These are phyloP conservation scores for Lasiurus cinereus DNA, from an alignment of 2,113 vertebrate species.

Conservation along the genomic window DNA sequence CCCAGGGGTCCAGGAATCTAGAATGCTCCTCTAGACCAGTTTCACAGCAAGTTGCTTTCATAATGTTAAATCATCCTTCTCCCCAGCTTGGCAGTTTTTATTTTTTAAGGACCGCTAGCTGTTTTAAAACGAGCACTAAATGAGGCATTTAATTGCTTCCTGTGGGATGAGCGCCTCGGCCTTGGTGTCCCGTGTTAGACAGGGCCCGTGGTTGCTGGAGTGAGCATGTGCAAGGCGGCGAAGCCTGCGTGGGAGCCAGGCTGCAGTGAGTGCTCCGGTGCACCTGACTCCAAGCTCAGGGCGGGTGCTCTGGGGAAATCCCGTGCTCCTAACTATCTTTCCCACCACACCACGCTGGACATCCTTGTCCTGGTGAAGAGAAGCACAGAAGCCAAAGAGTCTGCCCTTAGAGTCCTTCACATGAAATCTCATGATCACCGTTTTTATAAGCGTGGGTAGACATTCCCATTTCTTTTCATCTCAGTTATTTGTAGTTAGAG, in stretches of 20 bases:
- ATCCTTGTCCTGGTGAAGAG: not conserved
- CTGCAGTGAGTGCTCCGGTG: fast-evolving
- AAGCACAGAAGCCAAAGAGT: not conserved
- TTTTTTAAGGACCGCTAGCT: not conserved
- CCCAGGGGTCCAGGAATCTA: not conserved
- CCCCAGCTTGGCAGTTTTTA: not conserved
- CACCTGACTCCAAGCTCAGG: fast-evolving
- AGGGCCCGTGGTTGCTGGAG: fast-evolving
- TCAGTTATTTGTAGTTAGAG: slow-evolving; percentile 15
- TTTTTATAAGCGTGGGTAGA: not conserved
- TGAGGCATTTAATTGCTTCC: not conserved
- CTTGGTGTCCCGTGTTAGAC: fast-evolving
- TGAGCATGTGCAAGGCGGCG: not conserved
- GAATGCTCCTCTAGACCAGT: not conserved
- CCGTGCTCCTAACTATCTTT: not conserved
- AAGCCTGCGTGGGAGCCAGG: not conserved
- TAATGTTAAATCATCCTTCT: not conserved
- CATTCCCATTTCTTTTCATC: slow-evolving; percentile 20
- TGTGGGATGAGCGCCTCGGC: not conserved
- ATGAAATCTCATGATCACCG: not conserved
- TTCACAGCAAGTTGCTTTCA: not conserved
- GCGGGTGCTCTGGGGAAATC: fast-evolving
- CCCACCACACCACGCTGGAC: not conserved
- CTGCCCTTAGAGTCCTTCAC: not conserved
- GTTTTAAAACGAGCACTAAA: not conserved